phyloP scores from a whole-genome alignment of 1,140 invertebrate species.

The Mya arenaria region DNA sequence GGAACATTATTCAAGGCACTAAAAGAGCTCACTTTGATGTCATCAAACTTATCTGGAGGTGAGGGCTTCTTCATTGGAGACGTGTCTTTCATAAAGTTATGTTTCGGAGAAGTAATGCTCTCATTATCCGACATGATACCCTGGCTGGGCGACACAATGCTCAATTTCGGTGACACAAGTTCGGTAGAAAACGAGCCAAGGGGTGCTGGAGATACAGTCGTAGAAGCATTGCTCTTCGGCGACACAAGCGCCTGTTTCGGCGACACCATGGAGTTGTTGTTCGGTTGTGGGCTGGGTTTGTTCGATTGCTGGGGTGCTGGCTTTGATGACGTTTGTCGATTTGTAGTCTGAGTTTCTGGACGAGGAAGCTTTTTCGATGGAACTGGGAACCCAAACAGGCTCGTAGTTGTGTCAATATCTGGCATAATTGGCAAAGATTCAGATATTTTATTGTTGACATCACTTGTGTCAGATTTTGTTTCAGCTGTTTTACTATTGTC shows the following conservation, averaged over 20 bases:
- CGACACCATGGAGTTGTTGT: constrained; percentile 8
- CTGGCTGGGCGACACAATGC: constrained; percentile 58
- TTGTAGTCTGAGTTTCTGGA: not conserved
- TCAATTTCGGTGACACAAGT: constrained; percentile 56
- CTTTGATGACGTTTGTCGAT: not conserved
- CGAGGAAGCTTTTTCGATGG: constrained; percentile 41
- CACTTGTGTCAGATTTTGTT: not conserved
- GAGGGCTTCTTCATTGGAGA: constrained; percentile 45
- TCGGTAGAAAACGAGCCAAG: constrained; percentile 47
- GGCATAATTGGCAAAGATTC: constrained; percentile 32
- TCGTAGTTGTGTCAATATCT: constrained; percentile 49
- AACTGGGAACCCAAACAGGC: constrained; percentile 46
- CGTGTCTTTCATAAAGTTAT: constrained; percentile 26
- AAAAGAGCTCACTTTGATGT: constrained; percentile 31
- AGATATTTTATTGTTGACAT: not conserved
- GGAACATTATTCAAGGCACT: constrained; percentile 43
- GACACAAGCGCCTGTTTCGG: constrained; percentile 37
- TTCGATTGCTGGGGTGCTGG: constrained; percentile 17
- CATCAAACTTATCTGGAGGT: constrained; percentile 16
- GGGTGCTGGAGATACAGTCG: not conserved
- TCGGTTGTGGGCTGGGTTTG: constrained; percentile 28
- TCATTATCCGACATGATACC: constrained; percentile 20
- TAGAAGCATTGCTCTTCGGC: constrained; percentile 17
- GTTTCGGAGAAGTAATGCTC: constrained; percentile 26
- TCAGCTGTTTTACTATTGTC: constrained; percentile 18